These are phyloP conservation scores for Mimachlamys varia DNA, from an alignment of 2,888 invertebrate genomes.

Conservation along the genomic window DNA sequence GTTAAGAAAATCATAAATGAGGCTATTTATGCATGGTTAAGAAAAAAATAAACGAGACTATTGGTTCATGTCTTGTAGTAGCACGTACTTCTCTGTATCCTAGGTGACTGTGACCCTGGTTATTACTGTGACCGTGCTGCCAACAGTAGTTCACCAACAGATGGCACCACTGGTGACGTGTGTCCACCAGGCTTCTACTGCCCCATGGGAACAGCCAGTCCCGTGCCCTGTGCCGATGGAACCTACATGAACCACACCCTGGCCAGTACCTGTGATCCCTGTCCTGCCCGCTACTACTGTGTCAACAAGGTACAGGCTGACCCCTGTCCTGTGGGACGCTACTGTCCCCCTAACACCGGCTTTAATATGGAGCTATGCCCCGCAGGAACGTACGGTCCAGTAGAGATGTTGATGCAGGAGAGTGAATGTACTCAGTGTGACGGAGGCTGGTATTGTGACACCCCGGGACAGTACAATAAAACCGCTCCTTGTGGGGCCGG, in stretches of 20 bases:
- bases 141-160: constrained; percentile 71
- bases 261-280: constrained; percentile 74
- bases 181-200: constrained; percentile 76
- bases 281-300: constrained; percentile 78
- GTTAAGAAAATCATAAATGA: too few species aligned
- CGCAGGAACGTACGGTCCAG: constrained; percentile 75
- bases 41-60: too few species aligned
- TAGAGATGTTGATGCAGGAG: constrained; percentile 61
- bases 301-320: constrained; percentile 74
- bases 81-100: not conserved
- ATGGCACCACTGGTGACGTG: constrained; percentile 75
- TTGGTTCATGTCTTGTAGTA: too few species aligned
- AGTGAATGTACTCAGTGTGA: constrained; percentile 73
- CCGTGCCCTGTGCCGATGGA: constrained; percentile 77
- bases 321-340: constrained; percentile 75
- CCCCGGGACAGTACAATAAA: constrained; percentile 63
- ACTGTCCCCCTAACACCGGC: constrained; percentile 75
- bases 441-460: constrained; percentile 72
- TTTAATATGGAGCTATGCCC: constrained; percentile 75
- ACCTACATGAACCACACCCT: constrained; percentile 78
- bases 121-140: constrained; percentile 74
- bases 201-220: constrained; percentile 65
- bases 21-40: too few species aligned
- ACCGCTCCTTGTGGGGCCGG: constrained; percentile 70
- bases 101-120: constrained; percentile 73